These are phyloP conservation scores for Microctenopoma stevenorrisi DNA, from an alignment of 2,797 vertebrate genomes.

Conservation along the genomic window DNA sequence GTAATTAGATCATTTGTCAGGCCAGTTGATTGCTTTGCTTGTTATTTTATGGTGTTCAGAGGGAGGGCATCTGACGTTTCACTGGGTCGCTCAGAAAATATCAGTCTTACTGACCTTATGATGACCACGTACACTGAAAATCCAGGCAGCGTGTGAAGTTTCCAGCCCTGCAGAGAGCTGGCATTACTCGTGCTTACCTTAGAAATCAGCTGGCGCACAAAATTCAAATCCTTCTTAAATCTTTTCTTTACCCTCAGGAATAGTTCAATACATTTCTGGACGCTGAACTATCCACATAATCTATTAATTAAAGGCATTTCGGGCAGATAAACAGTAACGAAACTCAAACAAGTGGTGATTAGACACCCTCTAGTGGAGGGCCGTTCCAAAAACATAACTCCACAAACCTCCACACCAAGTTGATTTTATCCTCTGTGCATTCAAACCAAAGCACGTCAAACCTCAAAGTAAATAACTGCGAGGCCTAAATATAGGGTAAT, in stretches of 20 bases:
- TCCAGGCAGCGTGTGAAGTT: slow-evolving; percentile 1
- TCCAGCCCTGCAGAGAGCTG: slow-evolving; percentile 1
- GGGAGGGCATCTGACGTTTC: slow-evolving; percentile 24
- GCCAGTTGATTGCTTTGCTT: slow-evolving; percentile 51
- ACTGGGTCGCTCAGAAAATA: slow-evolving; percentile 26
- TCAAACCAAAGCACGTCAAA: slow-evolving; percentile 33
- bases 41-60: slow-evolving; percentile 43
- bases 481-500: slow-evolving; percentile 15
- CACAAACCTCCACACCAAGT: slow-evolving; percentile 22
- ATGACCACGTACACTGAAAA: slow-evolving; percentile 9
- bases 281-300: slow-evolving; percentile 14
- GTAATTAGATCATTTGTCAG: slow-evolving; percentile 76
- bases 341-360: slow-evolving; percentile 66
- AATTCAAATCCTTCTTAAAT: neutral
- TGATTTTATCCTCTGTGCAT: slow-evolving; percentile 23
- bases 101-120: slow-evolving; percentile 15
- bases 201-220: slow-evolving; percentile 3
- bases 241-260: neutral
- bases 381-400: slow-evolving; percentile 51
- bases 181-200: neutral
- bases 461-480: slow-evolving; percentile 15
- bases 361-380: slow-evolving; percentile 80
- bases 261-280: neutral
- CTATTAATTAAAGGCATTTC: slow-evolving; percentile 11
- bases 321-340: neutral